Conservation (phyloP, 2,888 invertebrate species). For the Mystacides longicornis region DNA sequence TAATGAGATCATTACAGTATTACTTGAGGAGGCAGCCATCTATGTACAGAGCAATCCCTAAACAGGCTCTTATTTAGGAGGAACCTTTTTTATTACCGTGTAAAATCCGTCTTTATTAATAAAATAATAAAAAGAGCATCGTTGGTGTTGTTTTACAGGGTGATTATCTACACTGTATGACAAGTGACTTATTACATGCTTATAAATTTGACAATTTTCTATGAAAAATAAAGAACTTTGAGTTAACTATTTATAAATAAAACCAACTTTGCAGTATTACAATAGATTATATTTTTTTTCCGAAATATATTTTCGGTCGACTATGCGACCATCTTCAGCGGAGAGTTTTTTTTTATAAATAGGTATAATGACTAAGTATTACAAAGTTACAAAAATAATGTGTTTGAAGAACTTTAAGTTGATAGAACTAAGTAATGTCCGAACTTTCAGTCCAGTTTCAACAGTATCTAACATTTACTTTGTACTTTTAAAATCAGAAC, state of each 20-base stretch:
- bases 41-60: no score
- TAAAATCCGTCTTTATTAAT: neutral
- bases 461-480: no score
- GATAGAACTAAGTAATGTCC: no score
- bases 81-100: neutral
- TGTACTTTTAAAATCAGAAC: no score
- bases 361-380: no score
- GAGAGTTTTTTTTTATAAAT: no score
- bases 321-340: neutral
- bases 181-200: neutral
- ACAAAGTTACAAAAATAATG: no score
- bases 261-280: neutral
- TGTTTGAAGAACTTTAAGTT: no score
- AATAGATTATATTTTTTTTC: neutral
- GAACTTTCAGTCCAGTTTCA: no score
- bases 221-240: neutral
- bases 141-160: neutral
- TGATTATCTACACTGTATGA: neutral
- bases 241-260: neutral
- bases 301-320: neutral
- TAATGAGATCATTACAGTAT: no score
- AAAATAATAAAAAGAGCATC: neutral
- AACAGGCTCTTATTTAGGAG: neutral
- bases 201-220: neutral
- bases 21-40: no score